These are phyloP conservation scores for Acridotheres tristis DNA, from an alignment of 2,797 vertebrate species.

Conservation along the genomic window DNA sequence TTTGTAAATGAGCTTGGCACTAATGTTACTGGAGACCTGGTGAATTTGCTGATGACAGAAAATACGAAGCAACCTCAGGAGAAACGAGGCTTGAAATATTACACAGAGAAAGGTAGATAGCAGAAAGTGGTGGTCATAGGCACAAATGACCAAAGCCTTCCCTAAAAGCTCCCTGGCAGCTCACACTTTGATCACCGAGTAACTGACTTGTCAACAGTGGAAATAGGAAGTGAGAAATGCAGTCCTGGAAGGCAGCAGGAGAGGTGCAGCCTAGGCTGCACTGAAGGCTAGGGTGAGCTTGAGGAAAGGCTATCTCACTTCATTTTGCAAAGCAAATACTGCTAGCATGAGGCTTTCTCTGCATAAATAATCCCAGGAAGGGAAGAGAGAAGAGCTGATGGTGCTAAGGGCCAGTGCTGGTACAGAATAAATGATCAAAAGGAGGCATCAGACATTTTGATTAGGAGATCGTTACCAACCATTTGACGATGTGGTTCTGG, in stretches of 20 bases:
- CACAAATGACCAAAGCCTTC: not conserved
- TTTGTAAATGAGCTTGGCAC: constrained; percentile 24
- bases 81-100: not conserved
- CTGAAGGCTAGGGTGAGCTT: not conserved
- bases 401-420: not conserved
- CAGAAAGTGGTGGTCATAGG: not conserved
- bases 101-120: not conserved
- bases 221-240: not conserved
- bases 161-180: not conserved
- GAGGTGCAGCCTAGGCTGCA: not conserved
- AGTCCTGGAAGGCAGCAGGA: not conserved
- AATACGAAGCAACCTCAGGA: not conserved
- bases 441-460: not conserved
- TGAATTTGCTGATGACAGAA: constrained; percentile 46
- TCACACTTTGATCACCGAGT: not conserved
- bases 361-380: not conserved
- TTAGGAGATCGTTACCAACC: not conserved
- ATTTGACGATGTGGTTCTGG: not conserved
- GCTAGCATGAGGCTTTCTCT: not conserved
- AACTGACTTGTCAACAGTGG: not conserved
- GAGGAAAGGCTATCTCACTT: not conserved
- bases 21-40: not conserved
- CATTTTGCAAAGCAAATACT: not conserved
- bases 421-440: not conserved
- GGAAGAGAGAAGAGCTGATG: not conserved